Evolutionary conservation across 2,113 vertebrate species (phyloP).

Genomic region (Alligator mississippiensis): DNA sequence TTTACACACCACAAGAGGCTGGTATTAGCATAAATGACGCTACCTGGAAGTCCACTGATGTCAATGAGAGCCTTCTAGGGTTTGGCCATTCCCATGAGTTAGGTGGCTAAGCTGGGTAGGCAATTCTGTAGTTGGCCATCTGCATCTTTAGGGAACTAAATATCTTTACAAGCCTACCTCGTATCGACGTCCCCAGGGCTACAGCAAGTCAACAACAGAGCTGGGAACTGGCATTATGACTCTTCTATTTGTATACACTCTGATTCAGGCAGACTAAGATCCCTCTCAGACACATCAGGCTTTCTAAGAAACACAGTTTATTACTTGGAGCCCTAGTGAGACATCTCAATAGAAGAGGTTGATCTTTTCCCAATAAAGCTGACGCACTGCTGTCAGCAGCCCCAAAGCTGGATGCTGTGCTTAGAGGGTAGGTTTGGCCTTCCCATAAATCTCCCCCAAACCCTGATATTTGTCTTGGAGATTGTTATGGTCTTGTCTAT

Average conservation of each 20-base stretch:
- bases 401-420: neutral
- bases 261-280: neutral
- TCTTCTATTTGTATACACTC: neutral
- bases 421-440: neutral
- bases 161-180: neutral
- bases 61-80: neutral
- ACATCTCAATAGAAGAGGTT: neutral
- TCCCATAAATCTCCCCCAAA: neutral
- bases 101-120: too few species aligned
- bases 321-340: neutral
- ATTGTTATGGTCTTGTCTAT: neutral
- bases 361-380: neutral
- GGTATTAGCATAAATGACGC: neutral
- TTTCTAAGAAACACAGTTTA: neutral
- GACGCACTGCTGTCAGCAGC: neutral
- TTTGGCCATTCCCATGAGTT: too few species aligned
- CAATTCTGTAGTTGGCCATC: neutral
- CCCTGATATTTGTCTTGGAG: rapidly evolving
- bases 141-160: neutral
- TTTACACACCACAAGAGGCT: rapidly evolving
- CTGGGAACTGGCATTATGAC: rapidly evolving
- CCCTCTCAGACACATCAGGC: neutral
- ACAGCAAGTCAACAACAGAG: neutral
- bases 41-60: neutral
- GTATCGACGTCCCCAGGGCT: rapidly evolving